These are phyloP conservation scores for Trichosurus vulpecula DNA, from an alignment of 2,797 vertebrate genomes.

Conservation along the genomic window DNA sequence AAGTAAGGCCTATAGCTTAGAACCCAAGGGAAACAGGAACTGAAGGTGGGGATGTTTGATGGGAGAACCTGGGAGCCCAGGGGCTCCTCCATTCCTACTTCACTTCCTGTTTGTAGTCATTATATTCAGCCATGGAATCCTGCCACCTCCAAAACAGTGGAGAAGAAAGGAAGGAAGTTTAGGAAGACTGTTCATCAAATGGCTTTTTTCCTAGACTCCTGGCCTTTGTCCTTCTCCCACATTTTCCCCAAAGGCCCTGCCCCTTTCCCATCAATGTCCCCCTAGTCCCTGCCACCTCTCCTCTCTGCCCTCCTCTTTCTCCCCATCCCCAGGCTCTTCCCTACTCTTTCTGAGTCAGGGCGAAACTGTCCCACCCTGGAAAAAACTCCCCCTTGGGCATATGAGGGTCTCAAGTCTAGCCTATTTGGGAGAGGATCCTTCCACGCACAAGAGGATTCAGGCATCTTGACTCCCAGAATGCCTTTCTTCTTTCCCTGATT, in stretches of 20 bases:
- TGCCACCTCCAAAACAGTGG: slow-evolving; percentile 11
- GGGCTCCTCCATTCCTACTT: slow-evolving; percentile 57
- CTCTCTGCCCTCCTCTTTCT: not conserved
- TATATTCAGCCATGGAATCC: slow-evolving; percentile 45
- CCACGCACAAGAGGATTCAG: not conserved
- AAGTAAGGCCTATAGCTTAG: not conserved
- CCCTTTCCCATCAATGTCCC: not conserved
- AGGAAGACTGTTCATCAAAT: slow-evolving; percentile 21
- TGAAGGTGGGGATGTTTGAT: not conserved
- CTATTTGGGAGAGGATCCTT: not conserved
- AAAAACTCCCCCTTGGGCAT: not conserved
- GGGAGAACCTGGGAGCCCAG: slow-evolving; percentile 49
- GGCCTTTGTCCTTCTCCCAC: not conserved
- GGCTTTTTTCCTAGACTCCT: slow-evolving; percentile 10
- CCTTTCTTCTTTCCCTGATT: not conserved
- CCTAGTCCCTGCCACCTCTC: not conserved
- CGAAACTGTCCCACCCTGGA: not conserved
- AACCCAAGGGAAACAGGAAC: slow-evolving; percentile 5
- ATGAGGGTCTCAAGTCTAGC: not conserved
- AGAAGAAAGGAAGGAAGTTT: slow-evolving; percentile 26
- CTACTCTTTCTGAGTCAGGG: not conserved
- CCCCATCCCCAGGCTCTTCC: not conserved
- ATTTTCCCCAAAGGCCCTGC: not conserved
- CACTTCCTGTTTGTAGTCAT: slow-evolving; percentile 57
- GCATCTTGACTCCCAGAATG: slow-evolving; percentile 7